Base-by-base conservation (phyloP, 2,888 invertebrate species). In the Lepidonotus clava region DNA sequence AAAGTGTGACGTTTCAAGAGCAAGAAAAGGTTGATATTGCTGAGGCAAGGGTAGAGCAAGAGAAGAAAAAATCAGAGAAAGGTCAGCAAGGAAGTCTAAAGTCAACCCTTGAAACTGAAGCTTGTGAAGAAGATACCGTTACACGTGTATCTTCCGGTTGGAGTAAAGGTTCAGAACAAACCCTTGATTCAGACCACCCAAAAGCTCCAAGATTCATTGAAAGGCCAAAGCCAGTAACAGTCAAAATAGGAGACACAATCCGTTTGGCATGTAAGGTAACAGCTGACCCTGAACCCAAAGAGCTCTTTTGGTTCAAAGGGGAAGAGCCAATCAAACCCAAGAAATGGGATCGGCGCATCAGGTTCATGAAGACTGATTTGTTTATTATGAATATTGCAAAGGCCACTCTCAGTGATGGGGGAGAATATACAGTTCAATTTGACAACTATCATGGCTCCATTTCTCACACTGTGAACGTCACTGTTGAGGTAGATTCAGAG, bases 271-370 rank as follows among this genome's bases (percentile, higher is more conserved):
- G 83, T 56, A 83, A 83, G 40, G 40, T 56, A 21, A 28, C 46
- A 41, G 87, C 80, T 66, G 71, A 88, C 24, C 88, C 89, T 21
- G 61, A 83, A 36, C 88, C 92, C 4, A 80, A 80, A 46, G 90
- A 89, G n/a, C 92, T 94, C 61, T 90, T 90, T 80, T 94, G 94
- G 94, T 88, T 89, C 67, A 91, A 91, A 61, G 90, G 92, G 86
- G 92, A 91, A 0, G 84, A 90, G 38, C 85, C 84, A 8, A 76
- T 91, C n/a, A 86, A 87, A 71, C 87, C 89, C 1, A 89, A 88
- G 24, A 85, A 87, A 34, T 56, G 67, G 41, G 86, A 87, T 34
- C n/a, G 56, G 18, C 83, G 86, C 4, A 83, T 83, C 14, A 6
- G 61, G 1, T 53, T 83, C 51, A 56, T 51, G 41, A 80, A 80